Evolutionary conservation across 2,797 vertebrate genomes (phyloP).

Genomic region (Sus cebifrons): DNA sequence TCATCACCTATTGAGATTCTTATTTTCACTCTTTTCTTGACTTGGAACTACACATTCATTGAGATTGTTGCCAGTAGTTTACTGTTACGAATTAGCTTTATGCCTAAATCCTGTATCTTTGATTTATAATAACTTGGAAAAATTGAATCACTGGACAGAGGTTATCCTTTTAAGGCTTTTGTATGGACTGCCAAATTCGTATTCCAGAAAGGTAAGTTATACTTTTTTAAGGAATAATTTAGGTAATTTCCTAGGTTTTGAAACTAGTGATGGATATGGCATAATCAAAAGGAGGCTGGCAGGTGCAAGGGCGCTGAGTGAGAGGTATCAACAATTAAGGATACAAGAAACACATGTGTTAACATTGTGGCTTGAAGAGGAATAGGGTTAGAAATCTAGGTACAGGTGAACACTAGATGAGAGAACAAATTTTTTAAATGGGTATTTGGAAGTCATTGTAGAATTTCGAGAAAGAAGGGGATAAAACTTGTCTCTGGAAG

Average conservation of each 20-base stretch:
- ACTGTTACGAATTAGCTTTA: conserved; percentile 11
- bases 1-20: not conserved
- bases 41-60: not conserved
- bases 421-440: not conserved
- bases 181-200: not conserved
- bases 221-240: conserved; percentile 11
- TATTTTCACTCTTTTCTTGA: conserved; percentile 43
- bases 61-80: conserved; percentile 38
- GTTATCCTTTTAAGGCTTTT: conserved; percentile 29
- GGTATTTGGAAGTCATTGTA: not conserved
- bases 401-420: not conserved
- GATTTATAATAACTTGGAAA: conserved; percentile 53
- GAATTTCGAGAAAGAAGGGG: not conserved
- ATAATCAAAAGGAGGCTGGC: not conserved
- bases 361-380: not conserved
- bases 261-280: not conserved
- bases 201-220: conserved; percentile 26
- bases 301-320: not conserved
- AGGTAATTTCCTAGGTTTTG: conserved; percentile 30
- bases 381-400: not conserved
- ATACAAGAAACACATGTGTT: not conserved
- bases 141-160: not conserved
- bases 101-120: conserved; percentile 36
- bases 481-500: not conserved
- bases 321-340: not conserved